Evolutionary conservation across 2,113 vertebrate species (phyloP).

Genomic region (Ginglymostoma cirratum): DNA sequence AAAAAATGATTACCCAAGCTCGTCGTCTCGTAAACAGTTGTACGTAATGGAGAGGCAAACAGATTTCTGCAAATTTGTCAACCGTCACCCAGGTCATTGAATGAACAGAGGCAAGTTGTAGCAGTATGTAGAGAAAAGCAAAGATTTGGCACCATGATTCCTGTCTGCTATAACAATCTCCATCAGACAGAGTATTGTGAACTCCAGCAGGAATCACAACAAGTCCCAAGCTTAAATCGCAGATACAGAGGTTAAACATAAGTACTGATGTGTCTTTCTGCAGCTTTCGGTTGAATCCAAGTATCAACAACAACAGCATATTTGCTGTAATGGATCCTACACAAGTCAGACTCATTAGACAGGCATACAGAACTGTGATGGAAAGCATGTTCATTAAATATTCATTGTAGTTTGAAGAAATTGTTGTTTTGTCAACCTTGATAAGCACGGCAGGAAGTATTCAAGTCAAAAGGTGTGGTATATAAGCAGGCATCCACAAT

Average conservation of each 20-base stretch:
- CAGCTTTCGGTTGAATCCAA: conserved; percentile 52
- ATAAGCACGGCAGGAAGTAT: background rate
- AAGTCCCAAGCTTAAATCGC: conserved; percentile 59
- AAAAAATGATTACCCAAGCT: conserved; percentile 43
- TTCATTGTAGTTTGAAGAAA: background rate
- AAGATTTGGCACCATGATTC: conserved; percentile 50
- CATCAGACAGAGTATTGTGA: conserved; percentile 49
- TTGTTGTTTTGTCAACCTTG: background rate
- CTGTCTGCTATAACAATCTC: conserved; percentile 38
- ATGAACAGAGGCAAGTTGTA: conserved; percentile 58
- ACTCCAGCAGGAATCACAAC: conserved; percentile 47
- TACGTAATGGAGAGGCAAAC: conserved; percentile 56
- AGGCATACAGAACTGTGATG: conserved; percentile 41
- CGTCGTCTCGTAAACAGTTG: conserved; percentile 50
- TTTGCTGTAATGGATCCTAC: conserved; percentile 52
- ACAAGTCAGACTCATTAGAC: conserved; percentile 50
- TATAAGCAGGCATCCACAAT: background rate
- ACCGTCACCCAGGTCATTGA: conserved; percentile 55
- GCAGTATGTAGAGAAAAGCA: conserved; percentile 55
- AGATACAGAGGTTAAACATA: conserved; percentile 52
- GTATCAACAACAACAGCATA: conserved; percentile 50
- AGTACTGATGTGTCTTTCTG: conserved; percentile 50
- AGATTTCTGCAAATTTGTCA: conserved; percentile 57
- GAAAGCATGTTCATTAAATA: conserved; percentile 44
- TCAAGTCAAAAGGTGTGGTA: background rate